phyloP scores from a whole-genome alignment of 2,888 invertebrate genomes.

The Lasioglossum zephyrum region DNA sequence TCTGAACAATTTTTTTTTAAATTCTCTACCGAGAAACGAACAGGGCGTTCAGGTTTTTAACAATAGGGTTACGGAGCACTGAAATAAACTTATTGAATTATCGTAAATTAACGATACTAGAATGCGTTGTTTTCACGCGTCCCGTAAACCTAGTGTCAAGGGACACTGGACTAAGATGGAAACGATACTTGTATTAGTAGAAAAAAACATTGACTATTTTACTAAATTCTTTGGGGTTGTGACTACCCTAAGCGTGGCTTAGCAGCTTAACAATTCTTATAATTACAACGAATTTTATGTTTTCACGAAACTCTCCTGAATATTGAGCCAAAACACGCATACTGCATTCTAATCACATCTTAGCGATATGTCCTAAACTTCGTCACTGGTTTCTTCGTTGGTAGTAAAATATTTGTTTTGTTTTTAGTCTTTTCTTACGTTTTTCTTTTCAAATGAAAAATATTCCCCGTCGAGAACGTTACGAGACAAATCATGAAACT shows the following conservation, averaged over 20 bases:
- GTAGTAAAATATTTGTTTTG: constrained; percentile 1
- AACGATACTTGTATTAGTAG: not conserved
- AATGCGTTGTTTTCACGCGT: not conserved
- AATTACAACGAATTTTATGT: constrained; percentile 16
- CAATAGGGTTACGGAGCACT: not conserved
- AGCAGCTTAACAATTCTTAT: not conserved
- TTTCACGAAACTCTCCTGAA: not conserved
- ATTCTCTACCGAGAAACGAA: not conserved
- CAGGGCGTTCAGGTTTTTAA: not conserved
- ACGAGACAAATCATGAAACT: constrained; percentile 20
- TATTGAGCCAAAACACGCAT: not conserved
- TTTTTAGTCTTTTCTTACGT: not conserved
- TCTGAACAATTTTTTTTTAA: not conserved
- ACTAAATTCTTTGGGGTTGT: constrained; percentile 14
- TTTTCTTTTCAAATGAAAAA: not conserved
- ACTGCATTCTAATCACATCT: constrained; percentile 18
- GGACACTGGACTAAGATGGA: not conserved
- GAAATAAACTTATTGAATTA: not conserved
- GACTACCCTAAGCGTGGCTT: not conserved
- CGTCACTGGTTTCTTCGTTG: constrained; percentile 15
- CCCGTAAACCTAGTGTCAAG: not conserved
- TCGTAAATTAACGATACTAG: not conserved
- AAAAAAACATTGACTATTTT: constrained; percentile 7
- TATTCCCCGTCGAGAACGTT: not conserved
- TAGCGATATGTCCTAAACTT: constrained; percentile 46